Evolutionary conservation across 1,140 invertebrate species (phyloP), one percentile per base, ranked within the genome.

Genomic region (Lepidotrigona ventralis): DNA sequence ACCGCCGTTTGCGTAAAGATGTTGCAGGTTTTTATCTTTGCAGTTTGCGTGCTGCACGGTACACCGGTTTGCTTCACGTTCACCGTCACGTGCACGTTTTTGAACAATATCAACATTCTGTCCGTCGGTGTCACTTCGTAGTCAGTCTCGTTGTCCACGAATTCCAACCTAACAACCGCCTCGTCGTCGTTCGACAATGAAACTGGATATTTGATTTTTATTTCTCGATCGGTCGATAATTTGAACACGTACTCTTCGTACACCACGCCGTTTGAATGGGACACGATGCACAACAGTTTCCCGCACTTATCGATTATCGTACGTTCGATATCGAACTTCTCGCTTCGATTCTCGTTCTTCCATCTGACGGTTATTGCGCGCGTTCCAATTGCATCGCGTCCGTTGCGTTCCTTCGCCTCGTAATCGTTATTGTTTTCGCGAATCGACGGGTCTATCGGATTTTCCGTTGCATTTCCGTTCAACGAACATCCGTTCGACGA

Each of bases 141-240:
- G 17, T 91, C 88, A 1, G 71, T 69, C 29, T 89, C 88, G 21
- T 86, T 70, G 63, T 91, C 88, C 1, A 90, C 51, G 33, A 92
- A 88, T 64, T 90, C 87, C 12, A 90, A 79, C 72, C 82, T 88
- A 46, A 88, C 73, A 1, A 68, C 73, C 3, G 14, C 56, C 2
- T 81, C 69, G 8, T 72, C 72, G 4, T 81, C 70, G 15, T 79
- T 73, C 15, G n/a, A n/a, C n/a, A 86, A 46, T 29, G 12, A 4
- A 15, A 84, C 78, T 0, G 85, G 88, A 79, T 87, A 88, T 79
- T 91, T 90, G 1, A 92, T 75, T 70, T 90, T 90, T 23, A 92
- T 90, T 79, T 90, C 83, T 8, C 88, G 86, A 68, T 80, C 78
- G 8, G 72, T 83, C 23, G 89, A 87, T 11, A 91, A 77, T 66